Evolutionary conservation across 2,797 vertebrate species (phyloP).

Genomic region (Microcaecilia unicolor): DNA sequence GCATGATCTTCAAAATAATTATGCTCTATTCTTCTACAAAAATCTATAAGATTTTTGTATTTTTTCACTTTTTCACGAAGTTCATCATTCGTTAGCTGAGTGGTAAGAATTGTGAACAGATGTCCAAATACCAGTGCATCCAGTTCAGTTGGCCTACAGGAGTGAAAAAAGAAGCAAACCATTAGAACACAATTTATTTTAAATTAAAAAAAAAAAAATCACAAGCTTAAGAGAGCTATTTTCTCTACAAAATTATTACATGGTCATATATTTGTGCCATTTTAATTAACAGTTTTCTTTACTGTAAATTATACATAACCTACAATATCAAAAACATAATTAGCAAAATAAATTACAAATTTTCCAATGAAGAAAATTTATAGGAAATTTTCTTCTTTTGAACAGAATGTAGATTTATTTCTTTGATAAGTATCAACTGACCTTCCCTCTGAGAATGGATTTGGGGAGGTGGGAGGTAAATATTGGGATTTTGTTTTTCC

Average conservation of each 20-base stretch:
- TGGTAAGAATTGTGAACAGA: conserved; percentile 93
- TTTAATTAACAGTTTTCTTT: too few species aligned
- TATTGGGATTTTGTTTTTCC: conserved; percentile 17
- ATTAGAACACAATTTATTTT: too few species aligned
- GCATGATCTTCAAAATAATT: conserved; percentile 78
- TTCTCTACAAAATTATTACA: too few species aligned
- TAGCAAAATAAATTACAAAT: too few species aligned
- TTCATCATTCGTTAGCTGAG: conserved; percentile 78
- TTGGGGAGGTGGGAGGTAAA: conserved; percentile 19
- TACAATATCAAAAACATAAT: too few species aligned
- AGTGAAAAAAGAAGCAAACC: conserved; percentile 16
- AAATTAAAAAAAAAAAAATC: too few species aligned
- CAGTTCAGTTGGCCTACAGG: conserved; percentile 74
- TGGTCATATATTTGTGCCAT: too few species aligned
- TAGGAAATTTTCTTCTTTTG: too few species aligned
- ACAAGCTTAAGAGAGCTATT: too few species aligned
- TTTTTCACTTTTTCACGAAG: conserved; percentile 84
- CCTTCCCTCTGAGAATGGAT: conserved; percentile 31
- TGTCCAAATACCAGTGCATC: conserved; percentile 91
- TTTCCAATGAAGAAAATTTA: too few species aligned
- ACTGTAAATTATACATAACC: too few species aligned
- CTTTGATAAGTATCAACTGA: conserved; percentile 31
- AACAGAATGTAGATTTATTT: too few species aligned
- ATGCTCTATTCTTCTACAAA: conserved; percentile 89
- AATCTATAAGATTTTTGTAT: conserved; percentile 84